These are phyloP conservation scores for Jaculus jaculus DNA, from an alignment of 2,113 vertebrate species.

Conservation along the genomic window DNA sequence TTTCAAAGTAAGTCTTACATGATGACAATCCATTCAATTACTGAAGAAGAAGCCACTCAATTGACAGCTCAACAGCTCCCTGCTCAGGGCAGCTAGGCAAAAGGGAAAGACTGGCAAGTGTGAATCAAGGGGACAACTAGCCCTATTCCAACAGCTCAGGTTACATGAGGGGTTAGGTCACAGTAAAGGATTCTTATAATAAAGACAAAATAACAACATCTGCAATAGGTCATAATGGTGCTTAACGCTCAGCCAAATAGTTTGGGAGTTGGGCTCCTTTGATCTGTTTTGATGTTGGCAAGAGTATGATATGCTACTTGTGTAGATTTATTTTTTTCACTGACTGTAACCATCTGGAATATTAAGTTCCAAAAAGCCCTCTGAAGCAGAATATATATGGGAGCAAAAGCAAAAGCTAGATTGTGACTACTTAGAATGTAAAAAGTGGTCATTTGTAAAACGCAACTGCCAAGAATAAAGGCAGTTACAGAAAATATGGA, in stretches of 20 bases:
- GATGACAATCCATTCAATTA: background rate
- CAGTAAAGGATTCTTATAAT: background rate
- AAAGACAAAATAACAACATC: background rate
- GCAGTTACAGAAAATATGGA: constrained; percentile 14
- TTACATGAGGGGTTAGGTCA: background rate
- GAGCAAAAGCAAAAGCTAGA: background rate
- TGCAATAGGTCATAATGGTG: background rate
- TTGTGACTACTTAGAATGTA: background rate
- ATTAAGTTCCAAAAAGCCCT: background rate
- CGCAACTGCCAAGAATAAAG: constrained; percentile 21
- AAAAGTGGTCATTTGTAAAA: constrained; percentile 14
- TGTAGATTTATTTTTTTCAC: background rate
- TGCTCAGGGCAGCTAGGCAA: background rate
- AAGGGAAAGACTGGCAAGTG: background rate
- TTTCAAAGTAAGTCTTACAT: background rate
- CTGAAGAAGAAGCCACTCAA: background rate
- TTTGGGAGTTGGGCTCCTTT: background rate
- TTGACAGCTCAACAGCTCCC: background rate
- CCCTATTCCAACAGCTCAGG: background rate
- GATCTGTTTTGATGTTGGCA: background rate
- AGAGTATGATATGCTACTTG: background rate
- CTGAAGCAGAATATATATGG: constrained; percentile 21
- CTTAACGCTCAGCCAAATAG: background rate
- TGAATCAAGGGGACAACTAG: background rate
- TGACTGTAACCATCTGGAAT: background rate